Evolutionary conservation across 2,113 vertebrate genomes (phyloP).

Genomic region (Danionella cerebrum): DNA sequence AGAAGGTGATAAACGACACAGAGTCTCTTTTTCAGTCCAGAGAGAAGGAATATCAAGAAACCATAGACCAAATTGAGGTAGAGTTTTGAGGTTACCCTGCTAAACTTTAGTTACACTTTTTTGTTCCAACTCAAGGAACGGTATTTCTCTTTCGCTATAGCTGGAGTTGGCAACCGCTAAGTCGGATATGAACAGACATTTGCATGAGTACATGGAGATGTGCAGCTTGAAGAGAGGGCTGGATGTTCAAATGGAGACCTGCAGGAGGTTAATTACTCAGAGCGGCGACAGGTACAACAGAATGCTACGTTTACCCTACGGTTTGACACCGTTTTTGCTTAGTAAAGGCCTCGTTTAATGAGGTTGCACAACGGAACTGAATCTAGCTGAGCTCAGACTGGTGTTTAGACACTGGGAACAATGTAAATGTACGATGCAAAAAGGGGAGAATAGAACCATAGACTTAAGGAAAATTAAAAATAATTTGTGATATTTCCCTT

Average conservation of each 20-base stretch:
- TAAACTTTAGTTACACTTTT: background rate
- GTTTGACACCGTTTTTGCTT: too few relatives aligned
- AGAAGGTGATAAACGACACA: constrained; percentile 75
- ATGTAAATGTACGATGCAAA: too few relatives aligned
- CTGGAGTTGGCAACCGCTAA: constrained; percentile 46
- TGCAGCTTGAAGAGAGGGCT: constrained; percentile 85
- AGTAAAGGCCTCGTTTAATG: too few relatives aligned
- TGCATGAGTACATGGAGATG: constrained; percentile 84
- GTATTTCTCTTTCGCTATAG: constrained; percentile 8
- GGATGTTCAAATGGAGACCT: constrained; percentile 86
- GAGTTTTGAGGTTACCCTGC: background rate
- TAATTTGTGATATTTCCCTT: too few relatives aligned
- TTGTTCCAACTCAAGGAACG: background rate
- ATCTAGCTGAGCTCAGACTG: too few relatives aligned
- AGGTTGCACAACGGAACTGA: too few relatives aligned
- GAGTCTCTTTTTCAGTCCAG: constrained; percentile 80
- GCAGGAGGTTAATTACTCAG: constrained; percentile 76
- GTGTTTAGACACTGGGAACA: too few relatives aligned
- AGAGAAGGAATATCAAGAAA: constrained; percentile 83
- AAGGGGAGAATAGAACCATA: too few relatives aligned
- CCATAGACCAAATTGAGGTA: constrained; percentile 84
- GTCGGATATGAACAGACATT: constrained; percentile 46
- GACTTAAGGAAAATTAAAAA: too few relatives aligned
- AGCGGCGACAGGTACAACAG: constrained; percentile 73
- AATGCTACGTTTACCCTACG: background rate